Evolutionary conservation across 2,888 invertebrate species (phyloP).

Genomic region (Tenodera sinensis): DNA sequence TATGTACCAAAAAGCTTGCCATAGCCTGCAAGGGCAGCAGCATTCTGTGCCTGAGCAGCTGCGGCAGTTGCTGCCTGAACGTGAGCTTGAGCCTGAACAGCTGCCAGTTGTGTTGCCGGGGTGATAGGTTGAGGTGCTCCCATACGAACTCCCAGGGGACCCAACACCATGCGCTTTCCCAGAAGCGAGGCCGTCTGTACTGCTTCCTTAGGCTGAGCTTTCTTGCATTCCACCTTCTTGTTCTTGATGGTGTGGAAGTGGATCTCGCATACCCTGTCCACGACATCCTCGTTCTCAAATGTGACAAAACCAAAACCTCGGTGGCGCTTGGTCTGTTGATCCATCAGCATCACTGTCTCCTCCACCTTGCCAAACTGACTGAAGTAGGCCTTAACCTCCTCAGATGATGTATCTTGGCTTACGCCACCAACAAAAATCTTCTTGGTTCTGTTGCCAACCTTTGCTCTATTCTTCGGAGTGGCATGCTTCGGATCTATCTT

Average conservation of each 20-base stretch:
- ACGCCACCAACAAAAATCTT: slow-evolving; percentile 92
- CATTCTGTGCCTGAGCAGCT: slow-evolving; percentile 58
- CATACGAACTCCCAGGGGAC: slow-evolving; percentile 59
- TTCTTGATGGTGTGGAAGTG: slow-evolving; percentile 91
- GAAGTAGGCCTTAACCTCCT: slow-evolving; percentile 87
- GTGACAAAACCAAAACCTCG: slow-evolving; percentile 90
- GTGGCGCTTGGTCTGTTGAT: slow-evolving; percentile 88
- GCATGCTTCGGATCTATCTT: slow-evolving; percentile 93
- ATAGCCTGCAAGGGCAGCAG: slow-evolving; percentile 60
- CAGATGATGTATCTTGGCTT: slow-evolving; percentile 86
- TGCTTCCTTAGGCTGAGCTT: slow-evolving; percentile 87
- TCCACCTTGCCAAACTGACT: slow-evolving; percentile 86
- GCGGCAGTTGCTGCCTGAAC: slow-evolving; percentile 46
- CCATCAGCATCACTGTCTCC: slow-evolving; percentile 91
- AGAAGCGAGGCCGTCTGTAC: slow-evolving; percentile 69
- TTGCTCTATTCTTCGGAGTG: slow-evolving; percentile 84
- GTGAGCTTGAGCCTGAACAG: slow-evolving; percentile 45
- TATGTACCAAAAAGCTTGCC: slow-evolving; percentile 63
- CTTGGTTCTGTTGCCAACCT: slow-evolving; percentile 81
- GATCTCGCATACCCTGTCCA: slow-evolving; percentile 88
- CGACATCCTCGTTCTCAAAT: slow-evolving; percentile 87
- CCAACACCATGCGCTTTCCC: slow-evolving; percentile 61
- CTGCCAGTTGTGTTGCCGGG: slow-evolving; percentile 50
- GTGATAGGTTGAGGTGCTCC: slow-evolving; percentile 60
- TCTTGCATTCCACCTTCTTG: slow-evolving; percentile 87